phyloP scores from a whole-genome alignment of 2,113 vertebrate genomes.

The Loxodonta africana region DNA sequence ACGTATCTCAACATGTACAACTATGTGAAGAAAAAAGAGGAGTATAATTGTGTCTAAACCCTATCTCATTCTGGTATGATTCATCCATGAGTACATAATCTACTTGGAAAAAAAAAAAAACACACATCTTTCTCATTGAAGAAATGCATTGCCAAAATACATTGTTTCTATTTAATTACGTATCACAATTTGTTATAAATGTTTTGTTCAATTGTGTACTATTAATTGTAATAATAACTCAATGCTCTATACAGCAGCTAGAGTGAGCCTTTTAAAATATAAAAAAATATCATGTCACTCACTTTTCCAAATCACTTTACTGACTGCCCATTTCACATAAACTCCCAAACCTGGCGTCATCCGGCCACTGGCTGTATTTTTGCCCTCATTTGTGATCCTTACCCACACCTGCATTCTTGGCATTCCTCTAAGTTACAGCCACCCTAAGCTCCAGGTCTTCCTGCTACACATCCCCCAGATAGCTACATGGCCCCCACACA shows the following conservation, averaged over 20 bases:
- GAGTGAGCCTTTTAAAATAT: background rate
- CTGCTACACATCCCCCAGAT: background rate
- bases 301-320: background rate
- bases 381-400: background rate
- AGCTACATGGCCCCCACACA: background rate
- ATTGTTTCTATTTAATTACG: background rate
- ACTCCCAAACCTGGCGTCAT: background rate
- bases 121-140: background rate
- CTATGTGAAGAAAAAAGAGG: background rate
- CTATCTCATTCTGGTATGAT: background rate
- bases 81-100: background rate
- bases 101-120: background rate
- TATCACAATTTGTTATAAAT: background rate
- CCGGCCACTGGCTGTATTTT: background rate
- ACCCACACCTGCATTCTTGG: background rate
- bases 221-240: background rate
- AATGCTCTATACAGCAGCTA: background rate
- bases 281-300: background rate
- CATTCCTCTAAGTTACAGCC: background rate
- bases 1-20: background rate
- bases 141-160: background rate
- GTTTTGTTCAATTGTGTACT: background rate
- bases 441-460: background rate
- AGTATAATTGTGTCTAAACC: background rate
- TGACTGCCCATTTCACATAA: background rate